Base-by-base conservation (phyloP, 2,888 invertebrate species). In the Apomyelois bistriatella region DNA sequence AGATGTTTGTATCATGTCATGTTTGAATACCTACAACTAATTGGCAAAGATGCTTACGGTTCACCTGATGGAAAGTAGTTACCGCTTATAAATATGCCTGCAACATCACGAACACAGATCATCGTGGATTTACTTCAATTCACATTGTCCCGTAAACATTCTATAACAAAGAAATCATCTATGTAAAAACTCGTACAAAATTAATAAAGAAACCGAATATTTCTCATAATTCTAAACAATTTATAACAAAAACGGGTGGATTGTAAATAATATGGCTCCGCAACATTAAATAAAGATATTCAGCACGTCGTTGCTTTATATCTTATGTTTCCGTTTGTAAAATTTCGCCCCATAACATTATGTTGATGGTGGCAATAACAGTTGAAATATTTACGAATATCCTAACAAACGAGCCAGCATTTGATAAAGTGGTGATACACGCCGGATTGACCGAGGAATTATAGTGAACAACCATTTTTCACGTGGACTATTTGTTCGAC, bases 371-470 rank as follows among this genome's bases (percentile, higher is more conserved):
- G 72, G 89, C 86, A 85, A 87, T 89, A 90, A 87, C 82, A 82
- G 66, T 80, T 89, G 89, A 85, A 90, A 90, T 89, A 90, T 90
- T 90, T 87, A 88, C 87, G 86, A 82, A 88, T 86, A 86, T 84
- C 76, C 82, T 76, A 83, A 87, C 85, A 87, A 89, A 88, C 83
- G 85, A 82, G 74, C 66, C 79, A 76, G 64, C 60, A 58, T 58
- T 72, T 89, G 90, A 89, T 82, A 85, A 85, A 90, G 87, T 76
- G 83, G 68, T 68, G 72, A 74, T 75, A 73, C 74, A 72, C 69
- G 73, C 64, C 70, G 80, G 79, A 85, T 86, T 88, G 89, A 87
- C 87, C 87, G 82, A 75, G 76, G 60, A 70, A 68, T 79, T 76
- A 80, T 79, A 81, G 76, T 80, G 77, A 82, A 84, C 78, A 79